These are phyloP conservation scores for Brachypodius melanocephalos DNA, from an alignment of 2,113 vertebrate genomes.

Conservation along the genomic window DNA sequence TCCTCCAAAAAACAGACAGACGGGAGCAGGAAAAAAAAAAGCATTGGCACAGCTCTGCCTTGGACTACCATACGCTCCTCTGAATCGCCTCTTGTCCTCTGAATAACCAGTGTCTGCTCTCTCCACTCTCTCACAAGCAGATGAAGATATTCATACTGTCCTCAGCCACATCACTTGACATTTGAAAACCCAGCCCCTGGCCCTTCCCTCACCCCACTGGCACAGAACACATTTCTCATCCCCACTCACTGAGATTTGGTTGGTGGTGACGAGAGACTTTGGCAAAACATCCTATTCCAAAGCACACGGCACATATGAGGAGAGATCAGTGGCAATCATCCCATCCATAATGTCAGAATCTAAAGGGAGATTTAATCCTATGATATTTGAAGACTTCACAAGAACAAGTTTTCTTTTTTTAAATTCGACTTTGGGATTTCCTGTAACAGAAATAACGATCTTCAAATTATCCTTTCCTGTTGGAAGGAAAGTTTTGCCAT, in stretches of 20 bases:
- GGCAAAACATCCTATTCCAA: background rate
- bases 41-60: background rate
- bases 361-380: background rate
- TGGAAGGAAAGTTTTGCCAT: background rate
- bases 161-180: background rate
- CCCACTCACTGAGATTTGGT: background rate
- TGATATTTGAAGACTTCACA: slow-evolving; percentile 14
- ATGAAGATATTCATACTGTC: background rate
- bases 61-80: background rate
- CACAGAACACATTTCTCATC: background rate
- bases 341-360: slow-evolving; percentile 12
- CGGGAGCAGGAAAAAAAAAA: background rate
- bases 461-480: background rate
- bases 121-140: background rate
- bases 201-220: background rate
- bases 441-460: background rate
- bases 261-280: background rate
- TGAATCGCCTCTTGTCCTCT: background rate
- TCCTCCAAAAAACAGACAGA: background rate
- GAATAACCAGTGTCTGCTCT: background rate
- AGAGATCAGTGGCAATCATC: slow-evolving; percentile 16
- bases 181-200: background rate
- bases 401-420: slow-evolving; percentile 31
- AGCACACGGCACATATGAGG: background rate
- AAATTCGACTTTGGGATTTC: background rate